Conservation (phyloP, 2,113 vertebrate species). For the Nannobrachium achirus region DNA sequence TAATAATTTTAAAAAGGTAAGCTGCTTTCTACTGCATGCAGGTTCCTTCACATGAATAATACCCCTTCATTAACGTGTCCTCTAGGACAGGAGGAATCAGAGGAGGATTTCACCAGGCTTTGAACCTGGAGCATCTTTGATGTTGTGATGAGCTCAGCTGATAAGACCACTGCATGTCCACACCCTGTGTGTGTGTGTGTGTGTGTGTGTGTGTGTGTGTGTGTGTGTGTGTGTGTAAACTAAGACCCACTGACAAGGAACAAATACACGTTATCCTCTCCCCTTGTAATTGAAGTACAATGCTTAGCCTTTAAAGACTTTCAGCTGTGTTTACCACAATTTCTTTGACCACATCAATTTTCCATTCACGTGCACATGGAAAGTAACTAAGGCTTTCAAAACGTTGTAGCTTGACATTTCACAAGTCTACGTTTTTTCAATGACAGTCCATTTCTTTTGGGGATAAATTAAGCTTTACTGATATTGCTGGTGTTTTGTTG, state of each 20-base stretch:
- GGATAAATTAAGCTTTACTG: too few species aligned
- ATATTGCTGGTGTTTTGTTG: too few species aligned
- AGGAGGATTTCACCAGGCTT: constrained; percentile 11
- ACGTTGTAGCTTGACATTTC: too few species aligned
- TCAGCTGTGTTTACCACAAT: background rate
- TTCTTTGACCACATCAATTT: background rate
- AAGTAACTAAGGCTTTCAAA: too few species aligned
- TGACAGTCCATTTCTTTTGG: too few species aligned
- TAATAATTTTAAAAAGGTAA: too few species aligned
- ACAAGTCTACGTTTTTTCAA: too few species aligned
- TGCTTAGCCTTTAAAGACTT: too few species aligned
- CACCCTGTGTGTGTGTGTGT: background rate
- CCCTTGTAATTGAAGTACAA: constrained; percentile 1
- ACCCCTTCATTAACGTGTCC: constrained; percentile 9
- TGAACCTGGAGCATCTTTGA: constrained; percentile 49
- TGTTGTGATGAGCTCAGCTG: constrained; percentile 34
- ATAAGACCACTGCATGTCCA: constrained; percentile 46
- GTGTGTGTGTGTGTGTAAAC: background rate
- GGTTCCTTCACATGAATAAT: constrained; percentile 1
- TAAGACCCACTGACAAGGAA: constrained; percentile 2
- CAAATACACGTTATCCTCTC: background rate
- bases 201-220: background rate
- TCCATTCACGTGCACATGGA: too few species aligned
- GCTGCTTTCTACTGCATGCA: background rate
- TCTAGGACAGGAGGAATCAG: constrained; percentile 11